A percentile compares a stretch with the other conserved stretches of the same genome.
Evolutionary conservation across 2,113 vertebrate species (phyloP).

Genomic region (Gymnogyps californianus): DNA sequence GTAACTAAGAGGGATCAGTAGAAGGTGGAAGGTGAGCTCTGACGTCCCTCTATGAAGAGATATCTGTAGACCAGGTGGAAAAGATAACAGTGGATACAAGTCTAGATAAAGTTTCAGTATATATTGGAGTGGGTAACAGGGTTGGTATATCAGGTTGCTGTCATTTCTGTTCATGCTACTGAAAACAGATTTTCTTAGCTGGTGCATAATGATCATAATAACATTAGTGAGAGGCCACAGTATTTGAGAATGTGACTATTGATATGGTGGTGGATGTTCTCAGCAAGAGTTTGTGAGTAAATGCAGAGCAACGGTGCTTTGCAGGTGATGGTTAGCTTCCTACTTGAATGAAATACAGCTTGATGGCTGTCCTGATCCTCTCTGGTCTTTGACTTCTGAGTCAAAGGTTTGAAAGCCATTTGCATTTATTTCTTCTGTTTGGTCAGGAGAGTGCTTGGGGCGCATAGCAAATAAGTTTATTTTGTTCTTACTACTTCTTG

Average conservation of each 20-base stretch:
- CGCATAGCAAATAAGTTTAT: neutral
- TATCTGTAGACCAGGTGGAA: neutral
- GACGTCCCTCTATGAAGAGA: neutral
- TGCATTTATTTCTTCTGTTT: neutral
- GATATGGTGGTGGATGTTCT: neutral
- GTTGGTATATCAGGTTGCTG: neutral
- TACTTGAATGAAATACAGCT: neutral
- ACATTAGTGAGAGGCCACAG: neutral
- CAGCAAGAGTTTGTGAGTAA: accelerated
- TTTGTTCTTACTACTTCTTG: neutral
- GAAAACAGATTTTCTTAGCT: neutral
- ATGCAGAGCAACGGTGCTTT: neutral
- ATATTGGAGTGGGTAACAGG: neutral
- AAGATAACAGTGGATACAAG: neutral
- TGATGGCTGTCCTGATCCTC: neutral
- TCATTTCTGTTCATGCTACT: neutral
- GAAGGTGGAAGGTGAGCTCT: neutral
- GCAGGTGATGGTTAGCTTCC: neutral
- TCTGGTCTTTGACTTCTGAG: neutral
- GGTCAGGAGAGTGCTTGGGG: neutral
- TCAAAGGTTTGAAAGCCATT: neutral
- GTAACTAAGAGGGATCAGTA: neutral
- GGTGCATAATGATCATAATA: neutral
- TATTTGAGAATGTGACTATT: neutral
- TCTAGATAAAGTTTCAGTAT: neutral